Percentiles rank a stretch among this genome's conserved stretches.
phyloP scores from a whole-genome alignment of 64 coral and sea anemone genomes.

The Orbicella faveolata region DNA sequence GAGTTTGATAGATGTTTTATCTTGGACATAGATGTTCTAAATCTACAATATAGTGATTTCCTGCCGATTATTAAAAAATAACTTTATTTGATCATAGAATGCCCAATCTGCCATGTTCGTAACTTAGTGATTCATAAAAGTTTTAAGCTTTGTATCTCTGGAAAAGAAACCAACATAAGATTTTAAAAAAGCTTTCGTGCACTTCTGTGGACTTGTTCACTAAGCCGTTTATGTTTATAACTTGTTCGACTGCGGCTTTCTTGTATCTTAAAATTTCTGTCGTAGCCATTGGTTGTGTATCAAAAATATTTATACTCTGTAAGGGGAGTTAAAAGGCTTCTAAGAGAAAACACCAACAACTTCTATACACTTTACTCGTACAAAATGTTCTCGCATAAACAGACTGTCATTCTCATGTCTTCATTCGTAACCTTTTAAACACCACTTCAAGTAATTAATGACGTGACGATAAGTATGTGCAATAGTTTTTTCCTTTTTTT shows the following conservation, averaged over 20 bases:
- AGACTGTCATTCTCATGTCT: background rate
- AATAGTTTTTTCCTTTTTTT: background rate
- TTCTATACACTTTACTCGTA: background rate
- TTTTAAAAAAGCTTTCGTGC: background rate
- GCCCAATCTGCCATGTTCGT: too few species aligned
- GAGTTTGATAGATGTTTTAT: too few species aligned
- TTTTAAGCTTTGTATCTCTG: too few species aligned
- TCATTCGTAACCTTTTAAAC: background rate
- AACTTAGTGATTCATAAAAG: too few species aligned
- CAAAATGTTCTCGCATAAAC: background rate
- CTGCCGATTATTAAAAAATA: too few species aligned
- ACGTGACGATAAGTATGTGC: background rate
- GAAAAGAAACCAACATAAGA: too few species aligned
- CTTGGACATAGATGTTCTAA: too few species aligned
- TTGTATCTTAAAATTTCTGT: constrained; percentile 2
- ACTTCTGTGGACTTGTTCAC: background rate
- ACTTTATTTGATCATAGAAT: too few species aligned
- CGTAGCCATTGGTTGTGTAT: background rate
- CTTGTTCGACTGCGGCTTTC: background rate
- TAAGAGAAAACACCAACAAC: background rate
- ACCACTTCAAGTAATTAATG: background rate
- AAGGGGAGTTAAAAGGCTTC: background rate
- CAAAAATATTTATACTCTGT: constrained; percentile 14
- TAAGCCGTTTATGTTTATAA: background rate
- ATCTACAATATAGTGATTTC: too few species aligned